Evolutionary conservation across 2,113 vertebrate species (phyloP).

Genomic region (Heptranchias perlo): DNA sequence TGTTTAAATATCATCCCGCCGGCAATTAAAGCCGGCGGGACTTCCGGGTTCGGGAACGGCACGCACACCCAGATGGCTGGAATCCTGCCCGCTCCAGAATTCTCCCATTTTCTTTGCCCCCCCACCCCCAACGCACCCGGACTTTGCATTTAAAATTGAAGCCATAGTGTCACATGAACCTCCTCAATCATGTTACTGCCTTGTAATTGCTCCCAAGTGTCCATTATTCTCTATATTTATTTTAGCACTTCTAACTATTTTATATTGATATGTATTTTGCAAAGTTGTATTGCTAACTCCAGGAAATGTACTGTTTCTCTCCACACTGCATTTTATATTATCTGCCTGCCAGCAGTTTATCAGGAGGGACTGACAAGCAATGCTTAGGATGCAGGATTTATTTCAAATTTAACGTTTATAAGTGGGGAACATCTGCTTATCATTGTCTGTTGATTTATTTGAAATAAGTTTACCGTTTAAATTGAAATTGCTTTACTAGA

Average conservation of each 20-base stretch:
- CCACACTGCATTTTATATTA: background rate
- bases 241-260: background rate
- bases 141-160: too few species aligned
- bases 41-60: too few species aligned
- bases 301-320: background rate
- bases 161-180: background rate
- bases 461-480: background rate
- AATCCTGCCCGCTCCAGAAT: too few species aligned
- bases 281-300: background rate
- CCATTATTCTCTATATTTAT: background rate
- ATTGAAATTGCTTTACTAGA: background rate
- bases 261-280: background rate
- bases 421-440: constrained; percentile 20
- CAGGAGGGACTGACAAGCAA: background rate
- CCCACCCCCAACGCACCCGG: too few species aligned
- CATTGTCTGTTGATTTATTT: constrained; percentile 23
- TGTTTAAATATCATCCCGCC: too few species aligned
- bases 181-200: background rate
- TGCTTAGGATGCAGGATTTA: background rate
- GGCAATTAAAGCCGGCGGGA: too few species aligned
- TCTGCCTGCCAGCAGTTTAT: background rate
- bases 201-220: background rate
- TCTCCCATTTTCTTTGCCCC: too few species aligned
- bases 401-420: background rate
- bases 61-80: too few species aligned